Base-by-base conservation (phyloP, 2,888 invertebrate genomes). In the Parnassius apollo region DNA sequence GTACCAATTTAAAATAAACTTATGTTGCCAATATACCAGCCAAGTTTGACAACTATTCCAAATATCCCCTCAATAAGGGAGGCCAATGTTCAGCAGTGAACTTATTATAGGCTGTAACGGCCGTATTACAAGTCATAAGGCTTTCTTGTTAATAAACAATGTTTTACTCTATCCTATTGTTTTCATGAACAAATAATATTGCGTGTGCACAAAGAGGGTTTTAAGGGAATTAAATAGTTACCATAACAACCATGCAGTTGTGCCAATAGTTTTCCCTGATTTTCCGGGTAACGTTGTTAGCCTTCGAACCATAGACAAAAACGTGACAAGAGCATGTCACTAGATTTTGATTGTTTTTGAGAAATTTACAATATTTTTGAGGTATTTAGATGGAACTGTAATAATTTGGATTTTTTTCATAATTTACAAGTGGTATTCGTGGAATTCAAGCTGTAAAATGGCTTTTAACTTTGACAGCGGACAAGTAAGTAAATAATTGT, bases 381-480 rank as follows among this genome's bases (percentile, higher is more conserved):
- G 72, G 62, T 61, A 63, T 69, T 67, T 69, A 66, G 60, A 65
- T 67, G 53, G 2, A 48, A 70, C 75, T 80, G 83, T 83, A 82
- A 78, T 78, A 75, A 76, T 75, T 78, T 75, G 59, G 53, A 55
- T 44, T 46, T 45, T 67, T 68, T 71, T 71, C 69, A 54, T 53
- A 69, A 71, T 75, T 75, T 73, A 71, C 63, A 69, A 68, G 68
- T 67, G 67, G 57, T 65, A 64, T 66, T 51, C 62, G 65, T 69
- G 68, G 61, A 66, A 68, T 66, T 66, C 55, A 66, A 51, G 46
- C 55, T 59, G n/a, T 65, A 65, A 72, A 64, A 91, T 91, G 91
- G 80, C 91, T 59, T 91, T 75, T 69, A 86, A 88, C 74, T 91
- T 91, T 75, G 86, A 90, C 65, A 91, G 91, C 66, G 91, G 86